These are phyloP conservation scores for Platynereis dumerilii DNA, from an alignment of 2,888 invertebrate species.

Conservation along the genomic window DNA sequence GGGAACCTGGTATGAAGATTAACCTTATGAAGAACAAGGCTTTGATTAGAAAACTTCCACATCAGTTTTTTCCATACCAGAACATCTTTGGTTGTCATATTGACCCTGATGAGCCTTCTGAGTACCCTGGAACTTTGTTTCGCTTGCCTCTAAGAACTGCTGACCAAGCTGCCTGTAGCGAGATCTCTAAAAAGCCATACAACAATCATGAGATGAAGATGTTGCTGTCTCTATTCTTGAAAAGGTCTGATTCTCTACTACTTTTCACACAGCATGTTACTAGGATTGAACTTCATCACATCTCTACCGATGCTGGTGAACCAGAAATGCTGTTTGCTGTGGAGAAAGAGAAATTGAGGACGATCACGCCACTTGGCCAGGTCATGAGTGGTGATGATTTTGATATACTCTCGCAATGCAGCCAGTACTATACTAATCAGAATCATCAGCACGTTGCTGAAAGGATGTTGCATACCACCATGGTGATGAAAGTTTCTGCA, in stretches of 20 bases:
- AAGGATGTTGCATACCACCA: too few species aligned
- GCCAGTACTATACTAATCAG: too few species aligned
- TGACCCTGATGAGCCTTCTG: conserved; percentile 10
- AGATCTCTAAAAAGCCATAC: conserved; percentile 47
- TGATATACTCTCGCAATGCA: too few species aligned
- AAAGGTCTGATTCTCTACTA: conserved; percentile 45
- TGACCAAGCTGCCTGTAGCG: conserved; percentile 36
- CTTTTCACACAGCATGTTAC: conserved; percentile 53
- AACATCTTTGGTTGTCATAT: conserved; percentile 43
- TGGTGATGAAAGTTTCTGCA: too few species aligned
- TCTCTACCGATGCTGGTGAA: conserved; percentile 26
- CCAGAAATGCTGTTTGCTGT: neutral
- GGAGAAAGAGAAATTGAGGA: too few species aligned
- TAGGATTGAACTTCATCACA: conserved; percentile 42
- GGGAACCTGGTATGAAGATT: conserved; percentile 44
- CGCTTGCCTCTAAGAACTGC: conserved; percentile 41
- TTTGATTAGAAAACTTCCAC: conserved; percentile 37
- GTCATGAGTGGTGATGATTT: too few species aligned
- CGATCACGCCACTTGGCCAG: too few species aligned
- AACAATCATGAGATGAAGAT: conserved; percentile 40
- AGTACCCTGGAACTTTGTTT: conserved; percentile 41
- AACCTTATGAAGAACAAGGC: conserved; percentile 37
- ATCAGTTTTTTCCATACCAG: conserved; percentile 51
- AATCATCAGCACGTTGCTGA: too few species aligned
- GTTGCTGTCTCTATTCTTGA: conserved; percentile 43